Evolutionary conservation across 1,140 invertebrate species (phyloP), one percentile per base, ranked within the genome.

Genomic region (Drosophila asahinai): DNA sequence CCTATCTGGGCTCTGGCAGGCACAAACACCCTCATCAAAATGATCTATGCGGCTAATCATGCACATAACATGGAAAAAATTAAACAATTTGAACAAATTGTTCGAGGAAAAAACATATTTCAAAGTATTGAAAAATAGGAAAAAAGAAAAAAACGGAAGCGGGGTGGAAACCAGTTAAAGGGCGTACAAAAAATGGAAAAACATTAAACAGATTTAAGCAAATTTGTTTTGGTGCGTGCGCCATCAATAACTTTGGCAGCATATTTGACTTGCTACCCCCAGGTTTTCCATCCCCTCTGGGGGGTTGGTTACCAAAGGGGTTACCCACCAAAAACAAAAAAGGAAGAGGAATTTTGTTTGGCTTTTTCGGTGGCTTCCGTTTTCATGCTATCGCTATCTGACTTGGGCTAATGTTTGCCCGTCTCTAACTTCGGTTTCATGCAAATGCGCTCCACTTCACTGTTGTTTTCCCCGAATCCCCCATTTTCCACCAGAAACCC

Each of bases 131-230:
- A 62, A 86, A 86, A 83, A 54, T 38, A 40, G 33, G 19, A 52
- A 17, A 49, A 36, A 36, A 47, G 63, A 30, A 33, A 30, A 42
- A 55, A 27, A n/a, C 33, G 42, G 22, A 25, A 49, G 30, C 9
- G 22, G 38, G n/a, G 2, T 14, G 30, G 40, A 25, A 67, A 47
- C 47, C 45, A 40, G 65, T 57, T 71, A 45, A 55, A 38, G 60
- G 49, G 54, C 58, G 43, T 66, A 80, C 78, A 84, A 89, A 81
- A 89, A 89, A 89, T 89, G 81, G 55, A 60, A 83, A 86, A 89
- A 89, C 86, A 89, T 89, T 89, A 89, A 89, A 89, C 83, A 89
- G 86, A 89, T 89, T 89, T 89, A 86, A 90, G 81, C 83, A 90
- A 89, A 89, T 90, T 89, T 90, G 86, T 89, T 89, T 90, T 89